These are phyloP conservation scores for Pituophis catenifer DNA, from an alignment of 2,113 vertebrate species.

Conservation along the genomic window DNA sequence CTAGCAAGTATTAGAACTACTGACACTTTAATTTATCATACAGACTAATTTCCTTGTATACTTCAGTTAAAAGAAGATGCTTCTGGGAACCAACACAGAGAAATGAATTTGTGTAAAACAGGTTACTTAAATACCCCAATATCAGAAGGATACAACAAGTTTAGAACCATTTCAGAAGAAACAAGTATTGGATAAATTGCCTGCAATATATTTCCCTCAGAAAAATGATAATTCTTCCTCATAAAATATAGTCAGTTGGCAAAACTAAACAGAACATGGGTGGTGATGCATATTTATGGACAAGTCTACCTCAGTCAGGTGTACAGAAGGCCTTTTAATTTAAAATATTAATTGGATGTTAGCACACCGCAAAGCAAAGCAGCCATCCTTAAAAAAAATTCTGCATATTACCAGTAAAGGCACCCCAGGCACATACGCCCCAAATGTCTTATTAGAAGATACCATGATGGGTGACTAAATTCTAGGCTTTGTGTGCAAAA, in stretches of 20 bases:
- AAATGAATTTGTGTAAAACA: not conserved
- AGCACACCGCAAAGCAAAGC: not conserved
- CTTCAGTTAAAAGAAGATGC: not conserved
- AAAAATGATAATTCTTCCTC: not conserved
- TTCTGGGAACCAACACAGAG: slow-evolving; percentile 30
- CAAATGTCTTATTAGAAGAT: not conserved
- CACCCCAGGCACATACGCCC: not conserved
- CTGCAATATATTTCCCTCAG: not conserved
- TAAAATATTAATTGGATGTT: not conserved
- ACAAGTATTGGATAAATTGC: not conserved
- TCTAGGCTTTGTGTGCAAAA: not conserved
- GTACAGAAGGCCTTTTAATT: not conserved
- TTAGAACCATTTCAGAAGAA: not conserved
- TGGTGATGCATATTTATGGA: not conserved
- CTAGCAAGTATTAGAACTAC: not conserved
- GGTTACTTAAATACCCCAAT: slow-evolving; percentile 11
- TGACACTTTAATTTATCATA: slow-evolving; percentile 29
- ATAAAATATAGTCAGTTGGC: not conserved
- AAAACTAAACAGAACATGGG: not conserved
- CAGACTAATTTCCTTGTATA: slow-evolving; percentile 31
- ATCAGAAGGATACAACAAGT: slow-evolving; percentile 6
- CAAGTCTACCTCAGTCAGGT: not conserved
- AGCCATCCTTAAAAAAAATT: not conserved
- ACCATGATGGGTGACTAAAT: not conserved
- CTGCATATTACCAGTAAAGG: not conserved